phyloP scores from a whole-genome alignment of 2,797 vertebrate species.

The Champsocephalus gunnari region DNA sequence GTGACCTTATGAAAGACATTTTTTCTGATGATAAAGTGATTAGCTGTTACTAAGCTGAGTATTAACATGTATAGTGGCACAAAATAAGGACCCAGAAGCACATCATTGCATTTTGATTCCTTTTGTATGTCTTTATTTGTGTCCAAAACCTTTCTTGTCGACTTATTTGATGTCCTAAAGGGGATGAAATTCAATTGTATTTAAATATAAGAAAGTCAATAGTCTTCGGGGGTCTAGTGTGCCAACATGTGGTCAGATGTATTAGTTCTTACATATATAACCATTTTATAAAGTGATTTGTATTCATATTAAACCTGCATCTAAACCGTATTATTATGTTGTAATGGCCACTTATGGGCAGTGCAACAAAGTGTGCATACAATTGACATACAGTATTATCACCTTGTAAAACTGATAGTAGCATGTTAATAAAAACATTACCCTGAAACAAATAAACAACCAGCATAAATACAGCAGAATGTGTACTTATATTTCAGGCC shows the following conservation, averaged over 20 bases:
- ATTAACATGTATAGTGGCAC: constrained; percentile 41
- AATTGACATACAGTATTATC: neutral
- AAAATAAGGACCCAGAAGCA: constrained; percentile 15
- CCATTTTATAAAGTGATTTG: neutral
- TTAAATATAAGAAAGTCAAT: neutral
- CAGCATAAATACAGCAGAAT: neutral
- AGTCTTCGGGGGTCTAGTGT: neutral
- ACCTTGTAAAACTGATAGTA: neutral
- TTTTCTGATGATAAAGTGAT: constrained; percentile 93
- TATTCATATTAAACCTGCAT: neutral
- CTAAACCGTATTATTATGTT: neutral
- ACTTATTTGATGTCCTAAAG: neutral
- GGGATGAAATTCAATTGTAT: neutral
- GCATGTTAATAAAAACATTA: too few species aligned
- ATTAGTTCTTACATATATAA: too few species aligned
- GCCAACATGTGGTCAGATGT: neutral
- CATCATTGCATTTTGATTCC: neutral
- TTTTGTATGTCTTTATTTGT: neutral
- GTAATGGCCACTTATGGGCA: too few species aligned
- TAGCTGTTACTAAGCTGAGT: constrained; percentile 84
- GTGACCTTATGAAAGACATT: constrained; percentile 90
- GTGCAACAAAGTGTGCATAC: too few species aligned
- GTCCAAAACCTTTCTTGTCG: neutral
- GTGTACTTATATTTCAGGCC: too few species aligned
- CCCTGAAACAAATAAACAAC: neutral